phyloP scores from a whole-genome alignment of 2,113 vertebrate species.

The Capreolus pygargus region DNA sequence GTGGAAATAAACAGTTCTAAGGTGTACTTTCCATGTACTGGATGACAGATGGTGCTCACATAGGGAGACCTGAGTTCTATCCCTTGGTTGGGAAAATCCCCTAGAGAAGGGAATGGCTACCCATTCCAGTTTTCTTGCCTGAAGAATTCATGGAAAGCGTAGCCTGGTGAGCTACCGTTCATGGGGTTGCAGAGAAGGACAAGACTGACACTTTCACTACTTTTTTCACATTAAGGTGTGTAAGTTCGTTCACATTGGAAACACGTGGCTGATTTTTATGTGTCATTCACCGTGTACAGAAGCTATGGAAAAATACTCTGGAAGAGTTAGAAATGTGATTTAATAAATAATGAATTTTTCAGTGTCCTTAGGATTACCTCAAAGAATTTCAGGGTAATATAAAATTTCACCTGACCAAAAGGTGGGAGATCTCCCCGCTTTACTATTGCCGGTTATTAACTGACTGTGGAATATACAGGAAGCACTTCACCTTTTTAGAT shows the following conservation, averaged over 20 bases:
- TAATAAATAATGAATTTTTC: conserved; percentile 22
- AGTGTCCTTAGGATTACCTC: background rate
- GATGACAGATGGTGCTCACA: background rate
- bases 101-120: background rate
- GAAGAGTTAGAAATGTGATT: background rate
- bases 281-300: background rate
- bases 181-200: background rate
- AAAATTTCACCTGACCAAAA: background rate
- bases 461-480: background rate
- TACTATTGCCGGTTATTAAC: background rate
- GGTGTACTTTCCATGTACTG: background rate
- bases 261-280: background rate
- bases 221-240: background rate
- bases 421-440: background rate
- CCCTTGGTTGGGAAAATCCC: background rate
- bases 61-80: background rate
- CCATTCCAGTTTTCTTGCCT: background rate
- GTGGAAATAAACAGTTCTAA: background rate
- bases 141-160: background rate
- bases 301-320: background rate
- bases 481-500: background rate
- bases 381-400: background rate
- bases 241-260: background rate
- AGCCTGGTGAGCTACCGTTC: background rate
- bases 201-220: background rate